Evolutionary conservation across 2,797 vertebrate genomes (phyloP).

Genomic region (Hoplostethus mediterraneus): DNA sequence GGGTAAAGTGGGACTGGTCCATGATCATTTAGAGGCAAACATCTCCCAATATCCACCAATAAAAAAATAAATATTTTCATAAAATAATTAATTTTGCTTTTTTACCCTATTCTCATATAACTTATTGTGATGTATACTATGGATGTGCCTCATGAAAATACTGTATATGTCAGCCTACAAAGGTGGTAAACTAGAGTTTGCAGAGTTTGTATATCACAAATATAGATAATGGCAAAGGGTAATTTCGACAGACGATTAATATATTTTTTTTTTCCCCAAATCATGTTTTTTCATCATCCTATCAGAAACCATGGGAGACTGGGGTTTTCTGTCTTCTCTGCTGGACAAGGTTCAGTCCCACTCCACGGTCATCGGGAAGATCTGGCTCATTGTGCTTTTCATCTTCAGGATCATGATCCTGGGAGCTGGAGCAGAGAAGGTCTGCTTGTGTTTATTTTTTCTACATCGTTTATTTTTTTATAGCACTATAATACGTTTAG

Average conservation of each 20-base stretch:
- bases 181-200: too few species aligned
- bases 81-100: too few species aligned
- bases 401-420: constrained; percentile 95
- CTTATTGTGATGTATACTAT: neutral
- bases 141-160: neutral
- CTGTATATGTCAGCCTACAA: neutral
- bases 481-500: neutral
- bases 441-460: constrained; percentile 46
- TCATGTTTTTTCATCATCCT: constrained; percentile 5
- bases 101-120: neutral
- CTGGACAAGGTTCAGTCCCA: constrained; percentile 86
- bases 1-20: too few species aligned
- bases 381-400: constrained; percentile 96
- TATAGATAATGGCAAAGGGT: neutral
- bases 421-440: constrained; percentile 95
- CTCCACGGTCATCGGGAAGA: constrained; percentile 92
- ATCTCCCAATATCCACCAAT: too few species aligned
- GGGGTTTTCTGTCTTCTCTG: constrained; percentile 82
- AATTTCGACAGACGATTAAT: neutral
- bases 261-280: neutral
- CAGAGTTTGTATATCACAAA: too few species aligned
- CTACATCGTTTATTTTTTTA: neutral
- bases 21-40: too few species aligned
- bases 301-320: constrained; percentile 81
- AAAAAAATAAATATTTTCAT: too few species aligned